Percentiles rank a stretch among this genome's conserved stretches.
phyloP scores from a whole-genome alignment of 2,797 vertebrate species.

The Lepilemur septentrionalis region DNA sequence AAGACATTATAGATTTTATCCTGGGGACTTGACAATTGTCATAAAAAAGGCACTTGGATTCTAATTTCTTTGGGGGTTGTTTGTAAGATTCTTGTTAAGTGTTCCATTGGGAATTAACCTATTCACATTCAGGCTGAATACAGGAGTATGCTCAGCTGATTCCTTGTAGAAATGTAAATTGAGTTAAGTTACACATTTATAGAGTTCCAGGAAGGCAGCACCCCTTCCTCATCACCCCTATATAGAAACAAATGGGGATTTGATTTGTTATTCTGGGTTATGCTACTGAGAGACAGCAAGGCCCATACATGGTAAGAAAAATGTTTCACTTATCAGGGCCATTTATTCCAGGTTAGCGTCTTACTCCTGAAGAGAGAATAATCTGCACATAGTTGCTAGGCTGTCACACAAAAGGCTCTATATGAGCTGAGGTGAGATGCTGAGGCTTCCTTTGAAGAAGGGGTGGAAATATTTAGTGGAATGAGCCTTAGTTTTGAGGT shows the following conservation, averaged over 20 bases:
- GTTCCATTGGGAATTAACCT: slow-evolving; percentile 27
- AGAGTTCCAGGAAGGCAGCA: neutral
- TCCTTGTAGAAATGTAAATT: slow-evolving; percentile 54
- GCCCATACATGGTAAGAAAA: neutral
- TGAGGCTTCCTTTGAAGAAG: neutral
- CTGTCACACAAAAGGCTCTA: neutral
- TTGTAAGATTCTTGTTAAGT: slow-evolving; percentile 49
- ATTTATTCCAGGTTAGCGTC: slow-evolving; percentile 13
- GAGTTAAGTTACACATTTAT: neutral
- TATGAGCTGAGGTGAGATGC: neutral
- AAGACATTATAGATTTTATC: slow-evolving; percentile 30
- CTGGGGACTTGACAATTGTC: slow-evolving; percentile 23
- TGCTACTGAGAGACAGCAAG: neutral
- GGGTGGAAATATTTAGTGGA: neutral
- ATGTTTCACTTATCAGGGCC: neutral
- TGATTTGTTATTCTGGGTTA: neutral
- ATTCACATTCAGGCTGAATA: slow-evolving; percentile 15
- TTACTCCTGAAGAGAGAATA: neutral
- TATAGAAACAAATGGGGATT: neutral
- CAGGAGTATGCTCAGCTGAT: neutral
- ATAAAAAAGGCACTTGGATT: slow-evolving; percentile 56
- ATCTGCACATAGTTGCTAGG: neutral
- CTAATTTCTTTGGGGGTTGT: slow-evolving; percentile 54
- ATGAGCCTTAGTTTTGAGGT: neutral
- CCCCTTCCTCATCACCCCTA: neutral